Percentiles rank a stretch among this genome's conserved stretches.
These are phyloP conservation scores for Leucopsar rothschildi DNA, from an alignment of 2,113 vertebrate genomes.

Conservation along the genomic window DNA sequence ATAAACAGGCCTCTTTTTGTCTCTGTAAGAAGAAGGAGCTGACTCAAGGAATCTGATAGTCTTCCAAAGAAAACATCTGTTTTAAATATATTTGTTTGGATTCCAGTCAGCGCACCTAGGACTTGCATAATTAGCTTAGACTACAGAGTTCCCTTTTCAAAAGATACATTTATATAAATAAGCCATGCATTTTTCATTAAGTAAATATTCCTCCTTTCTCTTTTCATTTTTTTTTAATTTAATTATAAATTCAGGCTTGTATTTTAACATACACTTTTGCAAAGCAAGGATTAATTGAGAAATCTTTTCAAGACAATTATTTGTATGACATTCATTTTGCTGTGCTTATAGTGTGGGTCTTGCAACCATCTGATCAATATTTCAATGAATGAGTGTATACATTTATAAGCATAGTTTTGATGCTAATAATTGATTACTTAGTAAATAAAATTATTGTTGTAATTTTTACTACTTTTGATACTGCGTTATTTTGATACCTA, in stretches of 20 bases:
- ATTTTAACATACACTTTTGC: constrained; percentile 19
- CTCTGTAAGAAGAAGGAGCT: constrained; percentile 51
- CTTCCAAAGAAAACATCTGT: constrained; percentile 75
- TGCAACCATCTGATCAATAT: not conserved
- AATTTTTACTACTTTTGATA: not conserved
- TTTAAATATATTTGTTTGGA: constrained; percentile 75
- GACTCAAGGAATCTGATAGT: constrained; percentile 52
- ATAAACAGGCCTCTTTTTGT: constrained; percentile 39
- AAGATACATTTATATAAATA: constrained; percentile 67
- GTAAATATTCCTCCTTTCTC: not conserved
- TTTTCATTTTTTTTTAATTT: not conserved
- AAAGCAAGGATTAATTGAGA: not conserved
- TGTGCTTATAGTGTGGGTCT: not conserved
- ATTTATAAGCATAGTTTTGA: not conserved
- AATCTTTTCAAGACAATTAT: not conserved
- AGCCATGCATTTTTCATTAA: constrained; percentile 68
- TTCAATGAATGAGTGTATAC: not conserved
- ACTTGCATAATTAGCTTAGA: constrained; percentile 71
- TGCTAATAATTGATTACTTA: not conserved
- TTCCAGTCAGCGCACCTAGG: constrained; percentile 58
- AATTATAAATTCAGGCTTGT: not conserved
- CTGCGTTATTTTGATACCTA: not conserved
- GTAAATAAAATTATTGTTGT: not conserved
- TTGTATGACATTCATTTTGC: not conserved
- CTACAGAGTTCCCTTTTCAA: constrained; percentile 73